Evolutionary conservation across 2,113 vertebrate genomes (phyloP), one percentile per base, ranked within the genome.

Genomic region (Nycticebus coucang): DNA sequence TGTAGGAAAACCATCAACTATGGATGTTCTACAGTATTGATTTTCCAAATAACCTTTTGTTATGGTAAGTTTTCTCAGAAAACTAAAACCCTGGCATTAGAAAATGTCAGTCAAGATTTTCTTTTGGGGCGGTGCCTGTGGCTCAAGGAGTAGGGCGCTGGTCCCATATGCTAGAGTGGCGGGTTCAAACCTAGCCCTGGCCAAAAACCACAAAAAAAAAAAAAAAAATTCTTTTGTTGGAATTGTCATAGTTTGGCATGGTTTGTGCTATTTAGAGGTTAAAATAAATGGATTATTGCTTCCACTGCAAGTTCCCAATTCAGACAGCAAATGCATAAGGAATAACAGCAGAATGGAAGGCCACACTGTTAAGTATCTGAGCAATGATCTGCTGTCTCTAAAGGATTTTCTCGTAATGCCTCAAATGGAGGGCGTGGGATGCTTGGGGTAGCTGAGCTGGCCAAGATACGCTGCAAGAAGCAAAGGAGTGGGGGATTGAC

Each of bases 1-100:
- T 50, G 45, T 50, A 50, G 45, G 45, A 50, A 50, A 50, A 8
- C 45, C 45, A 50, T 50, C 45, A 50, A 50, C 45, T 50, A 50
- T 50, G 45, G 45, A 50, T 50, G 45, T 50, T 50, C 45, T 50
- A 50, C 45, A 7, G 41, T 41, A 93, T 45, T 74, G 21, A 77
- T 62, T 95, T 94, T 94, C 71, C 50, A 91, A 89, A 91, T 77
- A 91, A 89, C 5, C 50, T 86, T 92, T 95, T 79, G 53, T 71
- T 87, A 19, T 17, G 33, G 9, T 83, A 87, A 93, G 37, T 97
- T 89, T 94, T 91, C 86, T 86, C 87, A 95, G 87, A 91, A 95
- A 93, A 24, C 71, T 71, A 87, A 94, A 84, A 68, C 50, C 15
- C 30, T 87, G 18, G 55, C 50, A 59, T 71, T 85, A 93, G 41